phyloP scores from a whole-genome alignment of 2,797 vertebrate species.

The Phylloscopus collybita region DNA sequence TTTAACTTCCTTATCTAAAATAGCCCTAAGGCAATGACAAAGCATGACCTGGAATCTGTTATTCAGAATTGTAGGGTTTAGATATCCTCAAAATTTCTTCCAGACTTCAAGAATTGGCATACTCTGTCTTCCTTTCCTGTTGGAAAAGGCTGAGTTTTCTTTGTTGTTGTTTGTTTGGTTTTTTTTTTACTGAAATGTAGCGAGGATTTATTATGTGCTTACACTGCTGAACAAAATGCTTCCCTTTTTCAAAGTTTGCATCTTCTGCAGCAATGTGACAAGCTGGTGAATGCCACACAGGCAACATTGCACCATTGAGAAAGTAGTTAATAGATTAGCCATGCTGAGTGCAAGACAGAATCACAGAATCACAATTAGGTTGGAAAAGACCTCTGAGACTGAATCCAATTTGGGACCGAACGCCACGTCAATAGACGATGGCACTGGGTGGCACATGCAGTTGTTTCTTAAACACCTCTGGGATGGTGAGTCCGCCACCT shows the following conservation, averaged over 20 bases:
- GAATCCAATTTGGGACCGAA: rapidly evolving
- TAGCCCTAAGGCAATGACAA: not conserved
- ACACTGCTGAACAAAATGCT: not conserved
- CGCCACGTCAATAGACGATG: rapidly evolving
- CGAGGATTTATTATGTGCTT: not conserved
- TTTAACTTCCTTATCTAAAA: constrained; percentile 32
- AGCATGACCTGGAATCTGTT: not conserved
- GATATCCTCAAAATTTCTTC: not conserved
- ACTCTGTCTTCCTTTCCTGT: not conserved
- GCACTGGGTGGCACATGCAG: not conserved
- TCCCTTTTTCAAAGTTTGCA: not conserved
- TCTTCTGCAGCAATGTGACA: not conserved
- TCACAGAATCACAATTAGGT: not conserved
- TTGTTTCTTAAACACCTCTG: not conserved
- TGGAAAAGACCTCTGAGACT: not conserved
- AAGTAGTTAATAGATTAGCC: not conserved
- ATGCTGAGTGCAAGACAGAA: not conserved
- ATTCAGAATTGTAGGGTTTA: not conserved
- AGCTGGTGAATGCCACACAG: not conserved
- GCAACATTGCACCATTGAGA: not conserved
- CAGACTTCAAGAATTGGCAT: not conserved
- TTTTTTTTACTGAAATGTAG: not conserved
- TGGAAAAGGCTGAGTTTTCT: not conserved
- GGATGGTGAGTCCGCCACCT: not conserved
- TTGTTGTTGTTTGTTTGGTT: no score